Evolutionary conservation across 2,113 vertebrate species (phyloP).

Genomic region (Chitala chitala): DNA sequence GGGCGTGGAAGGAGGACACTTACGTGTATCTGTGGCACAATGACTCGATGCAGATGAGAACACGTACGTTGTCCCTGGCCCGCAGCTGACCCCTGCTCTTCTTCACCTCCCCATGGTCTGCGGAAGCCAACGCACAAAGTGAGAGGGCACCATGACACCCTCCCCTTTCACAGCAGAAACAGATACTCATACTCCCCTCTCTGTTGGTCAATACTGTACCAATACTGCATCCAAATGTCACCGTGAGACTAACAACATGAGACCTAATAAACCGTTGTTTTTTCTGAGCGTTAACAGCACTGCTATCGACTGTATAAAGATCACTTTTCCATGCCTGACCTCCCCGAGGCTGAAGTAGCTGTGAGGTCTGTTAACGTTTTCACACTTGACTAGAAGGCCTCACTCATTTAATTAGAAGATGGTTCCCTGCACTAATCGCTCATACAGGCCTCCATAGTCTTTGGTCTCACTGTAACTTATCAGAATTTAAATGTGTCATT

Average conservation of each 20-base stretch:
- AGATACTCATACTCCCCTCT: too few relatives aligned
- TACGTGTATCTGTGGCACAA: constrained; percentile 87
- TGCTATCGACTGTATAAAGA: too few relatives aligned
- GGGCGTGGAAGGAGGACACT: constrained; percentile 38
- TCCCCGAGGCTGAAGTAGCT: neutral
- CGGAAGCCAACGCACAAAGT: constrained; percentile 11
- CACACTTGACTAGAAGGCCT: neutral
- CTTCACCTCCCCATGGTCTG: constrained; percentile 84
- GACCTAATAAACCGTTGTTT: too few relatives aligned
- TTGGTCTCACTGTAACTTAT: constrained; percentile 10
- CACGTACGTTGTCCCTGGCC: constrained; percentile 74
- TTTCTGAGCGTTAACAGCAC: too few relatives aligned
- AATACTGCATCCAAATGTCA: too few relatives aligned
- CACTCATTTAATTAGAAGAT: neutral
- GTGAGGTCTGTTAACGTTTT: neutral
- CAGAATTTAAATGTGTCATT: constrained; percentile 18
- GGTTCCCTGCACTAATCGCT: neutral
- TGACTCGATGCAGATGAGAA: constrained; percentile 89
- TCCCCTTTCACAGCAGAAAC: too few relatives aligned
- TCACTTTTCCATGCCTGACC: too few relatives aligned
- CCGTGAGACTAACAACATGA: too few relatives aligned
- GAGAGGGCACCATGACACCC: too few relatives aligned
- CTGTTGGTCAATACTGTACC: too few relatives aligned
- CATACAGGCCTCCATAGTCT: neutral
- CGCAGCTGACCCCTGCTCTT: constrained; percentile 71